These are phyloP conservation scores for Patella pellucida DNA, from an alignment of 2,888 invertebrate species.

Conservation along the genomic window DNA sequence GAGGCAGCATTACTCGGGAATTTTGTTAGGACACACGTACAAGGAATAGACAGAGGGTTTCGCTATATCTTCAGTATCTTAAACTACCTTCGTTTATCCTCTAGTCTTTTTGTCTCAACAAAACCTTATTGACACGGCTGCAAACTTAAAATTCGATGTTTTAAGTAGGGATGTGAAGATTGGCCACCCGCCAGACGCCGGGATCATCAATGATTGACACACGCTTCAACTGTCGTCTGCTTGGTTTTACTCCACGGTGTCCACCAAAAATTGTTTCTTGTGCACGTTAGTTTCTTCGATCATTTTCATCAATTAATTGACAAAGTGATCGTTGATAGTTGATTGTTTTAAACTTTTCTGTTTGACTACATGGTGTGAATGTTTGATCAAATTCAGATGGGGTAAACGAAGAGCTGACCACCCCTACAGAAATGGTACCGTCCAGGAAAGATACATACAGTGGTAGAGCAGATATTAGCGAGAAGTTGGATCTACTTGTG, in stretches of 20 bases:
- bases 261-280: background rate
- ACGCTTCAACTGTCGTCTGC: background rate
- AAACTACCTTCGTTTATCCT: too few relatives aligned
- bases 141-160: constrained; percentile 2
- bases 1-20: too few relatives aligned
- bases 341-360: too few relatives aligned
- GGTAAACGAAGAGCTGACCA: background rate
- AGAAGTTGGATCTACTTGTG: constrained; percentile 8
- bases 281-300: too few relatives aligned
- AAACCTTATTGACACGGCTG: background rate
- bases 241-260: background rate
- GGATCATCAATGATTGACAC: background rate
- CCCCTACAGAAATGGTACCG: constrained; percentile 4
- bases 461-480: background rate
- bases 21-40: too few relatives aligned
- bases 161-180: background rate
- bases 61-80: too few relatives aligned
- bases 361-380: background rate
- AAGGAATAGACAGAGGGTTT: too few relatives aligned
- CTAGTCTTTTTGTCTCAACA: too few relatives aligned
- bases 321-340: too few relatives aligned
- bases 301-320: too few relatives aligned
- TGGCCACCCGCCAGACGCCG: background rate
- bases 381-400: constrained; percentile 7
- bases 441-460: constrained; percentile 9